Base-by-base conservation (phyloP, 2,888 invertebrate species). In the Acrobeloides nanus region DNA sequence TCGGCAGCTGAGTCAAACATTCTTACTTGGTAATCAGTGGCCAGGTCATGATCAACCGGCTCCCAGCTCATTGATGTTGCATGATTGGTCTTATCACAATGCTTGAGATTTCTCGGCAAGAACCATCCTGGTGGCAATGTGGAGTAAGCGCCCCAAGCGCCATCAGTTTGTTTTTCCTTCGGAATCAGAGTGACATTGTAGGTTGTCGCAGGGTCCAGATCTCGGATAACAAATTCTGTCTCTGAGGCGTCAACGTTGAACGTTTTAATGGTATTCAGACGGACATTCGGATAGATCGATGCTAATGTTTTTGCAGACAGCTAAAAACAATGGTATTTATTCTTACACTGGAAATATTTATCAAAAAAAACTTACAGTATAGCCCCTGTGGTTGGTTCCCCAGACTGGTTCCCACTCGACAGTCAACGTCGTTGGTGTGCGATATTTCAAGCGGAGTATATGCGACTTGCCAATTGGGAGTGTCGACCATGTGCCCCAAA, bases 401-500 rank as follows among this genome's bases (percentile, higher is more conserved):
- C 73, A 73, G 6, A 66, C 64, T 5, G 73, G 66, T 27, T 67
- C 67, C 73, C 73, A 73, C 12, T 62, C 66, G n/a, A 73, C 71
- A 27, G 66, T 66, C 26, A 73, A 53, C 2, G 72, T 67, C 2
- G 62, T 71, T 25, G 73, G 73, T 1, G 74, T 74, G 29, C 73
- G 54, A 49, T 66, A 56, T 45, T 62, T 58, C 34, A 73, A 61
- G n/a, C 64, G 53, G 23, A 73, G 59, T 34, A 73, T 64, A 52
- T 72, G 70, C 15, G 59, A 53, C 45, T 66, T 59, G 35, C 71
- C 73, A n/a, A 59, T 54, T 8, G 68, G 62, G 24, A 73, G 57
- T 6, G 73, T 73, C 17, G 69, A 68, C 59, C 68, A 74, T 17
- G 66, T 60, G 49, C 74, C 74, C 74, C 73, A 74, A n/a, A 74